Evolutionary conservation across 2,797 vertebrate species (phyloP).

Genomic region (Miichthys miiuy): DNA sequence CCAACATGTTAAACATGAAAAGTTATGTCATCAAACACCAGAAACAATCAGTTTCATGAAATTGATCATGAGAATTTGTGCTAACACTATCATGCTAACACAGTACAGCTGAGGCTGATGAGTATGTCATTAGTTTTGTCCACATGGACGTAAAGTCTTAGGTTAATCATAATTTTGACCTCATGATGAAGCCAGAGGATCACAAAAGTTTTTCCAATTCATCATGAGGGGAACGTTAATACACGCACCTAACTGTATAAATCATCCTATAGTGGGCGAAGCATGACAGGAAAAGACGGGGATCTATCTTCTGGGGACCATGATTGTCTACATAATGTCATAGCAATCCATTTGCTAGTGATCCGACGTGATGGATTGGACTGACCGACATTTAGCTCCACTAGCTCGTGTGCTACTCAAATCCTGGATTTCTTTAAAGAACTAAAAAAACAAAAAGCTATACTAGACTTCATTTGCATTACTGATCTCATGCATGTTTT

Average conservation of each 20-base stretch:
- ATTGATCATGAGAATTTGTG: background rate
- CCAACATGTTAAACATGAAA: no score
- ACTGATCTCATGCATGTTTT: constrained; percentile 10
- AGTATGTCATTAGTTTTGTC: background rate
- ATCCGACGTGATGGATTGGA: background rate
- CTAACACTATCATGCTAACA: background rate
- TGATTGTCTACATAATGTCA: background rate
- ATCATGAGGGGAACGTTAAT: background rate
- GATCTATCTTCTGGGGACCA: background rate
- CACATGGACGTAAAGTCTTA: background rate
- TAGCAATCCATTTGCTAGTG: background rate
- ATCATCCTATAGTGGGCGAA: background rate
- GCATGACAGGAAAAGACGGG: background rate
- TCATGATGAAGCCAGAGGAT: background rate
- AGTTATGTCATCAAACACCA: background rate
- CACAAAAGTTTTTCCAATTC: background rate
- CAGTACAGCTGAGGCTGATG: background rate
- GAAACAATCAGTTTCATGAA: background rate
- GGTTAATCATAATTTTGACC: background rate
- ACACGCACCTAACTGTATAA: background rate
- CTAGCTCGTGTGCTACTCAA: no score
- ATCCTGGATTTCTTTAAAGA: constrained; percentile 7
- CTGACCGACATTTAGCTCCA: background rate
- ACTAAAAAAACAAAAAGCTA: background rate
- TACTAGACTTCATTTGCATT: background rate